phyloP scores from a whole-genome alignment of 2,113 vertebrate species.

The Cacatua alba region DNA sequence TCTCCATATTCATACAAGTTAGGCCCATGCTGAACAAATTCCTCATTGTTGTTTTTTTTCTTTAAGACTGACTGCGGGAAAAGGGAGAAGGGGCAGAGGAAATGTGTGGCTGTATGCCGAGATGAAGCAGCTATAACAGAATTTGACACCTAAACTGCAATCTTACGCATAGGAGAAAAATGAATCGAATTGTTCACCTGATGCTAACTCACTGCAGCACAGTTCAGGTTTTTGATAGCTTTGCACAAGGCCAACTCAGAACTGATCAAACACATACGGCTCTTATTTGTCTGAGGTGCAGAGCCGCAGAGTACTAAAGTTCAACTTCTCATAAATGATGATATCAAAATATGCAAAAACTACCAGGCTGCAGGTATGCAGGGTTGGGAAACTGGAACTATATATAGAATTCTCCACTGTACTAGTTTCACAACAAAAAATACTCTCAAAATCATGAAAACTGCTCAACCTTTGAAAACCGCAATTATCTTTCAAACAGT shows the following conservation, averaged over 20 bases:
- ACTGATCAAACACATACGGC: neutral
- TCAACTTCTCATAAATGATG: neutral
- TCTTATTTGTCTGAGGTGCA: neutral
- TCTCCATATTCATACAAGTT: neutral
- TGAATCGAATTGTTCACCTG: neutral
- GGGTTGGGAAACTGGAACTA: neutral
- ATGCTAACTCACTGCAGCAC: neutral
- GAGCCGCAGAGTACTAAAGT: fast-evolving
- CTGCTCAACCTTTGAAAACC: neutral
- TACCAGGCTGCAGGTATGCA: neutral
- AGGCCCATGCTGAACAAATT: neutral
- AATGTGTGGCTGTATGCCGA: fast-evolving
- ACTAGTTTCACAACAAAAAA: neutral
- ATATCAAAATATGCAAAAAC: neutral
- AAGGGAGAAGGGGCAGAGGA: neutral
- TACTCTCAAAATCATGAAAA: neutral
- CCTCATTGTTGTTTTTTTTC: neutral
- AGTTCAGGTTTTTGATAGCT: neutral
- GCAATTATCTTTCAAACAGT: neutral
- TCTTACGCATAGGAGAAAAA: neutral
- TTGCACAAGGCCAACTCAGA: neutral
- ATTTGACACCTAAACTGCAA: neutral
- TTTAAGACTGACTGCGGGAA: neutral
- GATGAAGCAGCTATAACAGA: neutral
- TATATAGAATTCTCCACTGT: neutral